Conservation (phyloP, 2,888 invertebrate genomes). For the Pseudeuparius sepicola region DNA sequence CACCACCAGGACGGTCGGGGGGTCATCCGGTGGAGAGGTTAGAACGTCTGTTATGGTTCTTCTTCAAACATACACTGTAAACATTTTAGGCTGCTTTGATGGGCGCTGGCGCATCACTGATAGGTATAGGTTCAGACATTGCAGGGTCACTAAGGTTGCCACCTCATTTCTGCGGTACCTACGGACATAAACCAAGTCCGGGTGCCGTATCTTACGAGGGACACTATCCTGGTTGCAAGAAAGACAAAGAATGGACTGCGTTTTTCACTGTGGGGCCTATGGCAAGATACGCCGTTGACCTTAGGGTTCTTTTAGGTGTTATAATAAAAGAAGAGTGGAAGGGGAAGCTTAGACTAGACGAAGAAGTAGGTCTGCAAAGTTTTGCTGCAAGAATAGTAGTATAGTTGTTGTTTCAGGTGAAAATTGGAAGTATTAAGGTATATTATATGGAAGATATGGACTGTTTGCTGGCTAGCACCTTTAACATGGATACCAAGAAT, state of each 20-base stretch:
- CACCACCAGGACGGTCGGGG: slow-evolving; percentile 62
- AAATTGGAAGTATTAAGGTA: slow-evolving; percentile 54
- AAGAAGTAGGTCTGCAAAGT: slow-evolving; percentile 37
- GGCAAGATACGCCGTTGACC: slow-evolving; percentile 76
- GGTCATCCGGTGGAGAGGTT: slow-evolving; percentile 85
- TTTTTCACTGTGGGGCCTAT: slow-evolving; percentile 79
- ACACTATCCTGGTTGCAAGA: slow-evolving; percentile 55
- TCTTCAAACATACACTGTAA: not conserved
- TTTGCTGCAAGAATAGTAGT: not conserved
- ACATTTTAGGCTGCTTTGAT: slow-evolving; percentile 55
- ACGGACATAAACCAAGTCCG: slow-evolving; percentile 41
- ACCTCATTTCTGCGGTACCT: slow-evolving; percentile 69
- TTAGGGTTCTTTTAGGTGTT: slow-evolving; percentile 63
- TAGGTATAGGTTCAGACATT: slow-evolving; percentile 83
- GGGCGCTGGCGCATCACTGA: slow-evolving; percentile 46
- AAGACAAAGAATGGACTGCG: slow-evolving; percentile 51
- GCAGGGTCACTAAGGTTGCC: slow-evolving; percentile 84
- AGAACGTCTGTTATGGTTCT: not conserved
- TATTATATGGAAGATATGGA: slow-evolving; percentile 65
- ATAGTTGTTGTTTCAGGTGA: no score
- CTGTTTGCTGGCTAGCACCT: no score
- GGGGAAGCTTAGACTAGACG: slow-evolving; percentile 39
- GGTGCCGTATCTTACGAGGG: slow-evolving; percentile 55
- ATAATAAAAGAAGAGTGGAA: slow-evolving; percentile 47
- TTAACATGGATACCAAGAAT: no score